Percentiles rank a stretch among this genome's conserved stretches.
phyloP scores from a whole-genome alignment of 2,113 vertebrate species.

The Lepisosteus osseus region DNA sequence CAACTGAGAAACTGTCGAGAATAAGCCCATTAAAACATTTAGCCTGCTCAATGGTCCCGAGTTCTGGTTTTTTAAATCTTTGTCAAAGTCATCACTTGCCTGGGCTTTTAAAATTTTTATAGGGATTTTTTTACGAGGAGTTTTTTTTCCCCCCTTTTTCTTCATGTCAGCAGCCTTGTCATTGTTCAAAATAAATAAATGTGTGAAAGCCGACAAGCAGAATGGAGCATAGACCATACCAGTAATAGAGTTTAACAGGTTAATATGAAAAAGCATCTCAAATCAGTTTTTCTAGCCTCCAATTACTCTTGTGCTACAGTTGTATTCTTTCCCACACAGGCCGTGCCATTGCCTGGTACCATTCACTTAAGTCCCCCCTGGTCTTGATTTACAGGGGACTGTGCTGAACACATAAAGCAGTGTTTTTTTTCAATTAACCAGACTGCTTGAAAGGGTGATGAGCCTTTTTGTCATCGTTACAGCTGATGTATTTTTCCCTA shows the following conservation, averaged over 20 bases:
- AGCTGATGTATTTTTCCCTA: conserved; percentile 29
- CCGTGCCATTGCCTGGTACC: conserved; percentile 55
- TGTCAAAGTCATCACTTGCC: conserved; percentile 53
- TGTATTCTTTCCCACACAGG: conserved; percentile 15
- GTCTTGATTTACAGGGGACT: conserved; percentile 61
- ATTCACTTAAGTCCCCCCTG: conserved; percentile 58
- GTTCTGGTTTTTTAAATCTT: conserved; percentile 52
- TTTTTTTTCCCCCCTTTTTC: background rate
- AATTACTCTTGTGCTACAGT: background rate
- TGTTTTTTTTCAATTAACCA: conserved; percentile 52
- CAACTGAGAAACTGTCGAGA: conserved; percentile 60
- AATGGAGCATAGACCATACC: conserved; percentile 11
- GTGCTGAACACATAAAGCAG: conserved; percentile 52
- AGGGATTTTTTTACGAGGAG: background rate
- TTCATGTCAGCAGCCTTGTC: conserved; percentile 33
- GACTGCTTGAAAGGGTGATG: conserved; percentile 43
- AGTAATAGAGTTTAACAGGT: no score
- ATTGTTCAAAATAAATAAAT: conserved; percentile 37
- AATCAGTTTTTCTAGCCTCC: background rate
- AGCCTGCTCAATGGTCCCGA: conserved; percentile 53
- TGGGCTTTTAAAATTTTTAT: conserved; percentile 30
- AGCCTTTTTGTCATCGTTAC: conserved; percentile 50
- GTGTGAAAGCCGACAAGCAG: background rate
- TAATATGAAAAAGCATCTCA: background rate
- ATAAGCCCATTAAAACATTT: conserved; percentile 67